Evolutionary conservation across 2,888 invertebrate species (phyloP).

Genomic region (Aplocera efformata): DNA sequence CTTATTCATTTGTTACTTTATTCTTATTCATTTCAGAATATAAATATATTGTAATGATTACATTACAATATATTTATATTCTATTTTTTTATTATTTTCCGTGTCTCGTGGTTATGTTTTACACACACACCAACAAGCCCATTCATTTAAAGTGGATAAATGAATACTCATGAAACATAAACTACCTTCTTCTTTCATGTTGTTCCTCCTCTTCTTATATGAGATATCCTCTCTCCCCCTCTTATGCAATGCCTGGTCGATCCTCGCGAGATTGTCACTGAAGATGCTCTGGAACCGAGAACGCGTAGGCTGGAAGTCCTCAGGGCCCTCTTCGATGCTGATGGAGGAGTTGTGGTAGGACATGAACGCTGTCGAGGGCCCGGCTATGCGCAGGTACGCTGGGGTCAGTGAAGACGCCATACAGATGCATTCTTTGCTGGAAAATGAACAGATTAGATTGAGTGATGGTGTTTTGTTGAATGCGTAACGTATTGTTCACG

Average conservation of each 20-base stretch:
- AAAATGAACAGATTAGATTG: no score
- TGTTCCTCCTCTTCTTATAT: conserved; percentile 2
- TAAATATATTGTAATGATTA: no score
- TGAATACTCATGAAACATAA: no score
- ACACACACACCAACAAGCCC: no score
- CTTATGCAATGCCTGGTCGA: conserved; percentile 15
- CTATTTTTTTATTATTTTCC: no score
- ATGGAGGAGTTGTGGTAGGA: conserved; percentile 61
- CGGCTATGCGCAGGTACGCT: conserved; percentile 86
- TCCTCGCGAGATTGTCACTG: conserved; percentile 21
- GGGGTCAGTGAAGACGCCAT: conserved; percentile 86
- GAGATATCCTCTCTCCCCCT: not conserved
- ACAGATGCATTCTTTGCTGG: conserved; percentile 79
- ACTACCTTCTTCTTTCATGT: not conserved
- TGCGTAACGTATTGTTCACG: no score
- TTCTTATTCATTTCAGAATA: no score
- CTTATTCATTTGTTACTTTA: no score
- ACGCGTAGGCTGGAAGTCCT: conserved; percentile 11
- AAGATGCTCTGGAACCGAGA: conserved; percentile 23
- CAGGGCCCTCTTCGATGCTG: conserved; percentile 41
- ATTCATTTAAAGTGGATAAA: no score
- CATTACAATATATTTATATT: no score
- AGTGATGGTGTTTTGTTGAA: no score
- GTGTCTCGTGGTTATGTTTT: no score
- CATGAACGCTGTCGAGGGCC: conserved; percentile 81